Percentiles rank a stretch among this genome's conserved stretches.
Conservation (phyloP, 2,797 vertebrate genomes). For the Chanos chanos region DNA sequence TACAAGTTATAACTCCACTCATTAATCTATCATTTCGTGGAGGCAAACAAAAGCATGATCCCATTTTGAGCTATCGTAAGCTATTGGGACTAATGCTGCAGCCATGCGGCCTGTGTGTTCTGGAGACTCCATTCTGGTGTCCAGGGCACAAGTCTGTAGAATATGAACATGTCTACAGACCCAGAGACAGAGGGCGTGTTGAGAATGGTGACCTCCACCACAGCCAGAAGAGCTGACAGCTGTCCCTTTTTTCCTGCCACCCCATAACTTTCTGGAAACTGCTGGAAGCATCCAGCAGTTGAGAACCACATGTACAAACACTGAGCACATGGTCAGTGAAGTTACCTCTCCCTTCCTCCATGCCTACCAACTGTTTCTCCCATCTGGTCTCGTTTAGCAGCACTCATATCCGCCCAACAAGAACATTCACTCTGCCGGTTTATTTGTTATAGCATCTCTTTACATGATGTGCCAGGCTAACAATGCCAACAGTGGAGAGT, state of each 20-base stretch:
- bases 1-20: too few species aligned
- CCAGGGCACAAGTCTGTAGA: background rate
- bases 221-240: constrained; percentile 1
- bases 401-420: constrained; percentile 47
- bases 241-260: background rate
- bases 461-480: constrained; percentile 1
- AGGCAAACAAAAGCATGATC: too few species aligned
- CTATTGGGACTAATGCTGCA: too few species aligned
- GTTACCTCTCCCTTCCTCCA: background rate
- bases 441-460: constrained; percentile 23
- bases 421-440: background rate
- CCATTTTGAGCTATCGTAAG: too few species aligned
- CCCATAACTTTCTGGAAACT: background rate
- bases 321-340: background rate
- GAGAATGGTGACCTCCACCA: background rate
- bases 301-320: constrained; percentile 1
- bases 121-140: too few species aligned
- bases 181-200: background rate
- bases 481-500: background rate
- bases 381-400: constrained; percentile 57
- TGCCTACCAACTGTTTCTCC: constrained; percentile 29
- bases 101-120: too few species aligned
- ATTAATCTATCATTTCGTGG: too few species aligned
- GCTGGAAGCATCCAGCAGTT: background rate
- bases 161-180: background rate